Evolutionary conservation across 1,140 invertebrate genomes (phyloP), one percentile per base, ranked within the genome.

Genomic region (Semibalanus balanoides): DNA sequence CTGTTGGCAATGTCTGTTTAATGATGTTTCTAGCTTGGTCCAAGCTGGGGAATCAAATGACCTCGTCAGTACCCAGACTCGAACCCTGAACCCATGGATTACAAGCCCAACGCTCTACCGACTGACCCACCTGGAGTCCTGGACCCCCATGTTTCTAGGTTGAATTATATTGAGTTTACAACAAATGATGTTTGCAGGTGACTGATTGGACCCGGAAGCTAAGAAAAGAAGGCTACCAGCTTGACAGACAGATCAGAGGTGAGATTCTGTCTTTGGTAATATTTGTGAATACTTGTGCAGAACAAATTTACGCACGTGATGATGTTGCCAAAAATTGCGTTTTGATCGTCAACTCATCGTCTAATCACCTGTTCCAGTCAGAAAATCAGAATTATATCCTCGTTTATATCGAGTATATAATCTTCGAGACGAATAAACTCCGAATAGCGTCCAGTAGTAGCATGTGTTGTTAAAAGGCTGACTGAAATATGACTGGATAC

Each of bases 121-220:
- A n/a, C n/a, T n/a, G n/a, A n/a, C n/a, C n/a, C n/a, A n/a, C n/a
- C n/a, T n/a, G n/a, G n/a, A n/a, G n/a, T n/a, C n/a, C n/a, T n/a
- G n/a, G n/a, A n/a, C n/a, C n/a, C n/a, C n/a, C n/a, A n/a, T n/a
- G n/a, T n/a, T n/a, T n/a, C n/a, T n/a, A n/a, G n/a, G n/a, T n/a
- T n/a, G n/a, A n/a, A n/a, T n/a, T n/a, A n/a, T n/a, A n/a, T n/a
- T n/a, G n/a, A n/a, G n/a, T n/a, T n/a, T n/a, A n/a, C n/a, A n/a
- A n/a, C 35, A 40, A 7, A 40, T 40, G 17, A 40, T 64, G 14
- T 64, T 64, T 25, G 9, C 83, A 97, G 93, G 95, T 98, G 73
- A 92, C 94, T 82, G 95, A 98, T 85, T 97, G 96, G 95, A 91
- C 90, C 79, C 90, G 92, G 78, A 96, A 95, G 86, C 86, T 99